phyloP scores from a whole-genome alignment of 2,797 vertebrate species.

The Dermochelys coriacea region DNA sequence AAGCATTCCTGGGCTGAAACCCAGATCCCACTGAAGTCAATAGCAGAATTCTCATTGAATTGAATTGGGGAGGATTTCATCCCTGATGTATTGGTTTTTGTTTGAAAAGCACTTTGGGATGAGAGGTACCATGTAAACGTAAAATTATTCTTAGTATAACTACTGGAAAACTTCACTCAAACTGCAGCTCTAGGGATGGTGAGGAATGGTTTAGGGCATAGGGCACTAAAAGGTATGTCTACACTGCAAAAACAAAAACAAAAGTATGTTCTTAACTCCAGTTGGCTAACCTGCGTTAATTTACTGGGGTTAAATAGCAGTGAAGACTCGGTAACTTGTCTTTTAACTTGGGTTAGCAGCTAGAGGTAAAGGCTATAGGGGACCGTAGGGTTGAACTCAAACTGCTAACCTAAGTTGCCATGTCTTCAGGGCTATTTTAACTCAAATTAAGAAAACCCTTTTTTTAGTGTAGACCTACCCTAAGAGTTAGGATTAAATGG shows the following conservation, averaged over 20 bases:
- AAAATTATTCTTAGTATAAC: neutral
- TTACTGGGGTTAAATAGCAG: neutral
- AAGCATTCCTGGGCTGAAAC: neutral
- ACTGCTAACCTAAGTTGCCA: neutral
- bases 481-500: neutral
- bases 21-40: neutral
- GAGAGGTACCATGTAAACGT: neutral
- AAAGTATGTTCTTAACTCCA: neutral
- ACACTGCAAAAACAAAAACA: neutral
- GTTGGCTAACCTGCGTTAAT: neutral
- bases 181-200: neutral
- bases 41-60: neutral
- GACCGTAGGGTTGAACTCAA: neutral
- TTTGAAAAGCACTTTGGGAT: neutral
- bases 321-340: neutral
- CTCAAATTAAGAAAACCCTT: neutral
- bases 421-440: neutral
- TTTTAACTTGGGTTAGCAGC: neutral
- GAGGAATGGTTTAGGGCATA: neutral
- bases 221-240: neutral
- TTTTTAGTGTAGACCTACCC: neutral
- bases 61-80: neutral
- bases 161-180: fast-evolving
- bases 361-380: neutral
- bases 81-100: neutral